These are phyloP conservation scores for Ceyx margarethae DNA, from an alignment of 2,113 vertebrate genomes.

Conservation along the genomic window DNA sequence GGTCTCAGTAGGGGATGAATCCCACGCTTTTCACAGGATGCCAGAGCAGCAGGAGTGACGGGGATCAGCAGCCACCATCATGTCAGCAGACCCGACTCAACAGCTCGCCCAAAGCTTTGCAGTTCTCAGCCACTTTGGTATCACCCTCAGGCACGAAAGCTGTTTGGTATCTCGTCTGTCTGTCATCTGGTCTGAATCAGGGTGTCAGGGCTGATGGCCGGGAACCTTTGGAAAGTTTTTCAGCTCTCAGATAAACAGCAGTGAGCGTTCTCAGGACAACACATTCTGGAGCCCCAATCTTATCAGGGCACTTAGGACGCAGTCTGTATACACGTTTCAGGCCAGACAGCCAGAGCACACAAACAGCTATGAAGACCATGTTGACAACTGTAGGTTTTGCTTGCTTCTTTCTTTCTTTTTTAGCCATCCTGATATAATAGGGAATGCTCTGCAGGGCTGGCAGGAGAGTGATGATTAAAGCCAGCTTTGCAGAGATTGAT, in stretches of 20 bases:
- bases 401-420: not conserved
- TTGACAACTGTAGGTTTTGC: not conserved
- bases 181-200: slow-evolving; percentile 69
- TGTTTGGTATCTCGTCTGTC: slow-evolving; percentile 36
- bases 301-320: slow-evolving; percentile 68
- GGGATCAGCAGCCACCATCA: not conserved
- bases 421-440: not conserved
- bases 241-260: slow-evolving; percentile 62
- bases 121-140: slow-evolving; percentile 54
- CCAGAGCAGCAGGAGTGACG: not conserved
- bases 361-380: not conserved
- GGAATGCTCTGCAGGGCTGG: not conserved
- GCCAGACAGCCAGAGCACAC: not conserved
- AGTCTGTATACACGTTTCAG: slow-evolving; percentile 51
- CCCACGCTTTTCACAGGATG: not conserved
- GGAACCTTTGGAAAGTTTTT: slow-evolving; percentile 68
- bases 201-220: slow-evolving; percentile 61
- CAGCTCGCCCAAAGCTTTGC: slow-evolving; percentile 20
- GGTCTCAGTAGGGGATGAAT: not conserved
- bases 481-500: not conserved
- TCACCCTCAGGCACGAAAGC: slow-evolving; percentile 32
- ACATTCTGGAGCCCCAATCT: slow-evolving; percentile 68
- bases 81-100: slow-evolving; percentile 45
- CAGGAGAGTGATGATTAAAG: not conserved
- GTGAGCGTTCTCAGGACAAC: slow-evolving; percentile 64